These are phyloP conservation scores for Clitarchus hookeri DNA, from an alignment of 2,888 invertebrate species.

Conservation along the genomic window DNA sequence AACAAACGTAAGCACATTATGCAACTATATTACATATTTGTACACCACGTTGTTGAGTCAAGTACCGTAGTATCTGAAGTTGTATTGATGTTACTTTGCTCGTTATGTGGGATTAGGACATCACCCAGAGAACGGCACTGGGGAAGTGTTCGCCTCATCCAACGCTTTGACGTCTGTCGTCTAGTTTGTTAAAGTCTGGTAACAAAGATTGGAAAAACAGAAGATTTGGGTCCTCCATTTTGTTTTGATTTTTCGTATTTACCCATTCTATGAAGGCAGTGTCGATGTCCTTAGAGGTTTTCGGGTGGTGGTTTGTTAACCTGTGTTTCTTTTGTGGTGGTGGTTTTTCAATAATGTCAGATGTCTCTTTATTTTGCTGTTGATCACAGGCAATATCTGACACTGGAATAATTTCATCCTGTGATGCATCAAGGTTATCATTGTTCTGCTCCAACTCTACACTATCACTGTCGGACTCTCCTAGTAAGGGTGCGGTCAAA, in stretches of 20 bases:
- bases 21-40: no score
- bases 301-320: neutral
- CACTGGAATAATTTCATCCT: neutral
- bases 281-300: no score
- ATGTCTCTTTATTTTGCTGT: neutral
- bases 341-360: neutral
- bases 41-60: no score
- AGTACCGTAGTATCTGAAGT: no score
- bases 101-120: no score
- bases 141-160: neutral
- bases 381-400: neutral
- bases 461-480: neutral
- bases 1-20: neutral
- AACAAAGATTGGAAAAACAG: no score
- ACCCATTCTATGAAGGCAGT: conserved; percentile 12
- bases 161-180: neutral
- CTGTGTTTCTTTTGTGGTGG: neutral
- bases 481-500: no score
- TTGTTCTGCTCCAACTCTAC: neutral
- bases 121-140: no score
- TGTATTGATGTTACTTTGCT: no score
- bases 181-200: neutral
- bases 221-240: neutral
- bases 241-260: neutral
- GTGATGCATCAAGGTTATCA: neutral